Base-by-base conservation (phyloP, 2,113 vertebrate genomes). In the Mormyrus iriodes region DNA sequence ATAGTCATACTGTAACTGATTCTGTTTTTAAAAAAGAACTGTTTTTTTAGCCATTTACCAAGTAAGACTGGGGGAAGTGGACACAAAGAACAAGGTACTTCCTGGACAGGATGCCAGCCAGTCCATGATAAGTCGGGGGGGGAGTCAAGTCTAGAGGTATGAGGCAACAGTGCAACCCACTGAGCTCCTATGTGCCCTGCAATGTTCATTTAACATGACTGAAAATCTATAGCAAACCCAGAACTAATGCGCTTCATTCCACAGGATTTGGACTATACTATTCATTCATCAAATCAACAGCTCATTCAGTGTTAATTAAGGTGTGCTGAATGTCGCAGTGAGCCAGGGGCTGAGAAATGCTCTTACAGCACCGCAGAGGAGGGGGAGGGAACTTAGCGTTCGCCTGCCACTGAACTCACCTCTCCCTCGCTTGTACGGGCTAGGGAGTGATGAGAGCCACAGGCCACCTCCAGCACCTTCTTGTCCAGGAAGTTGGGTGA, bases 401-500 rank as follows among this genome's bases (percentile, higher is more conserved):
- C 15, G 21, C 10, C 73, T 0, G 2, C 17, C 73, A 79, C 15
- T 42, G 35, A 79, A 19, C 97, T 96, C 94, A 99, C 98, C 94
- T 99, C 98, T 90, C 98, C 98, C 89, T 97, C 96, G 92, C 97
- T 94, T 0, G 97, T 97, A 89, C 98, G 92, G 0, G 96, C 97
- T 96, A 99, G 95, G 19, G 98, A 98, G 94, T 99, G 98, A 92
- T 99, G 98, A 17, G 97, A 99, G 73, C 98, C 98, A 95, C 98
- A 99, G 42, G 98, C 96, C 88, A 99, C 98, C 93, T 97, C 96
- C 15, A 95, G 95, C 91, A 99, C 96, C 93, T 96, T 98, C 94
- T 97, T 99, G 92, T 96, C 94, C 92, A 97, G 94, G 88, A 99
- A 95, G 92, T 96, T 98, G 91, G 97, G 96, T 7, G 97, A 97